Evolutionary conservation across 1,140 invertebrate species (phyloP).

Genomic region (Cyclina sinensis): DNA sequence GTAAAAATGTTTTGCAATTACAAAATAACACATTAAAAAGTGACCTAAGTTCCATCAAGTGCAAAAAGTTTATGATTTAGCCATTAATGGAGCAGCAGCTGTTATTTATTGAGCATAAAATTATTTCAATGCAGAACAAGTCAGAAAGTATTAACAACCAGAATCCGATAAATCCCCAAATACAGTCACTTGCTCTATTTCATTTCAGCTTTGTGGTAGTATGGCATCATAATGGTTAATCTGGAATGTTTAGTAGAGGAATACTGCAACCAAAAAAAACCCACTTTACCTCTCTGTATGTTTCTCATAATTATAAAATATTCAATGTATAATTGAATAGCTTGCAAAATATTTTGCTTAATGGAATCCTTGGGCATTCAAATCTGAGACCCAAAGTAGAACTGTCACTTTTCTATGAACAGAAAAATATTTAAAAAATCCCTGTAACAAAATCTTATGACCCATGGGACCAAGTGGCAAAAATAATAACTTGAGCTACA

Average conservation of each 20-base stretch:
- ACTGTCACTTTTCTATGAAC: no score
- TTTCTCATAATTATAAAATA: no score
- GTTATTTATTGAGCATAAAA: background rate
- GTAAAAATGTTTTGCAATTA: background rate
- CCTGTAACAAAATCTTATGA: no score
- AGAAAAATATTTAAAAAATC: no score
- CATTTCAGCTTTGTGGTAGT: background rate
- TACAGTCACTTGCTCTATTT: background rate
- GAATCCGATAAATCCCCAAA: constrained; percentile 11
- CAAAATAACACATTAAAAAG: background rate
- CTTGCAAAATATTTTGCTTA: no score
- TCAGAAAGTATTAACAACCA: background rate
- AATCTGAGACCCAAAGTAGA: no score
- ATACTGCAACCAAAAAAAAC: background rate
- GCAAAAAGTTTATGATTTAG: constrained; percentile 14
- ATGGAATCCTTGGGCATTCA: no score
- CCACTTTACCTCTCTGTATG: background rate
- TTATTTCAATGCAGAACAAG: background rate
- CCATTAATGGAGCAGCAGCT: background rate
- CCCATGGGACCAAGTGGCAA: no score
- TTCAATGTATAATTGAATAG: no score
- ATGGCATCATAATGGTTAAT: background rate
- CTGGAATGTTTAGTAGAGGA: background rate
- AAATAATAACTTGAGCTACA: no score
- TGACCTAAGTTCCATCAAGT: background rate